Percentiles rank a stretch among this genome's conserved stretches.
Evolutionary conservation across 1,140 invertebrate genomes (phyloP).

Genomic region (Pogonomyrmex californicus): DNA sequence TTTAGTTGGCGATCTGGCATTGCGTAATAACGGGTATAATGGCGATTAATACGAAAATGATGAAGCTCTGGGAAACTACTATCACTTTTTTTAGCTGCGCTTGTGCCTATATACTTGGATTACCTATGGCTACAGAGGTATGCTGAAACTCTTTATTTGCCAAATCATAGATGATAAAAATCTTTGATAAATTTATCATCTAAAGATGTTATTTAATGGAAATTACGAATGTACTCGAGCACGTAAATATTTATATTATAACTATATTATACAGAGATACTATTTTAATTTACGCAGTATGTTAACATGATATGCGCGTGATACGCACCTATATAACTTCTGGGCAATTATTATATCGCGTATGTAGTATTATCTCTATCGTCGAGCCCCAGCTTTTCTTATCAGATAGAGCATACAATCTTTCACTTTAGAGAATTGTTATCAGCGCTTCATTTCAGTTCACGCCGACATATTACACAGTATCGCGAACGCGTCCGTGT

Average conservation of each 20-base stretch:
- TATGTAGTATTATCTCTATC: conserved; percentile 30
- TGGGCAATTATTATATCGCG: background rate
- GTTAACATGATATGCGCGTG: background rate
- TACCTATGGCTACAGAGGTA: conserved; percentile 96
- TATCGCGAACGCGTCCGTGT: conserved; percentile 26
- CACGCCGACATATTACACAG: conserved; percentile 19
- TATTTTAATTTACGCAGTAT: conserved; percentile 7
- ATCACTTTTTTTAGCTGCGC: conserved; percentile 95
- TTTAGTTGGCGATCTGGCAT: conserved; percentile 92
- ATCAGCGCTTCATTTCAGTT: conserved; percentile 45
- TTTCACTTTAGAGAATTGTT: conserved; percentile 67
- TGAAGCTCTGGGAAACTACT: conserved; percentile 93
- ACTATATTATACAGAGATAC: background rate
- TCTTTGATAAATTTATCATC: conserved; percentile 8
- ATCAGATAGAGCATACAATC: conserved; percentile 47
- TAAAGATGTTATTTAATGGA: background rate
- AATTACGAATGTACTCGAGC: background rate
- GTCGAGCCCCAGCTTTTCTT: conserved; percentile 25
- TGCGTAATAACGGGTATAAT: conserved; percentile 94
- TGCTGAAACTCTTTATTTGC: background rate
- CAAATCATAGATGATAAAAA: background rate
- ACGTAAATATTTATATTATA: conserved; percentile 27
- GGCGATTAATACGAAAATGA: conserved; percentile 91
- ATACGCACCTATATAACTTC: background rate
- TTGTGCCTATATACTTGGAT: conserved; percentile 93